Evolutionary conservation across 2,113 vertebrate genomes (phyloP), one percentile per base, ranked within the genome.

Genomic region (Epinephelus fuscoguttatus): DNA sequence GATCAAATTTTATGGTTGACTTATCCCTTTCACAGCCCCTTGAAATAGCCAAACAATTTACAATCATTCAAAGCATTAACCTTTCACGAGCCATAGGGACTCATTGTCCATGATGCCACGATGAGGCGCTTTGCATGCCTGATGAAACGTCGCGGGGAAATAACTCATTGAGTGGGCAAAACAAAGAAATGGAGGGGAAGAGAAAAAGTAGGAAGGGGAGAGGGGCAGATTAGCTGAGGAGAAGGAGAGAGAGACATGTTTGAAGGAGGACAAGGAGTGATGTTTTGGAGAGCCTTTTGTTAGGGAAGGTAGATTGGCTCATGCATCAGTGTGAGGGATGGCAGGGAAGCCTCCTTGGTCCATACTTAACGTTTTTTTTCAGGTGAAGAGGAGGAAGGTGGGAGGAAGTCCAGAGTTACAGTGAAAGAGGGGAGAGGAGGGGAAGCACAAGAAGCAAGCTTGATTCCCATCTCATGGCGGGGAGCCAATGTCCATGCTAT

Each of bases 11-110:
- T 92, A 92, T 88, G 90, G 84, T 92, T 89, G 88, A 93, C 57
- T 85, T 88, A 70, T 91, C 70, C 88, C 70, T 91, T 89, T 85
- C 88, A 83, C 87, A 70, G 85, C 88, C 80, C 63, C 87, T 81
- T 70, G 85, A 90, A 93, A 94, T 84, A 91, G 87, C 86, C 80
- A 92, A 93, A 94, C 92, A 92, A 91, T 95, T 93, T 94, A 93
- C 90, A 91, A 87, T 94, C 92, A 93, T 89, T 86, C 82, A 71
- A 92, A 77, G 86, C 90, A 92, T 94, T 94, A 95, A 94, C 94
- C 93, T 95, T 94, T 93, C 86, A 63, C 52, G 55, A 87, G 85
- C 85, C 82, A 71, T 25, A 40, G 85, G 69, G 80, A 85, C 77
- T 80, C 80, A 86, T 86, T 74, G 86, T 89, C 87, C 83, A 84